A percentile compares a stretch with the other conserved stretches of the same genome.
phyloP scores from a whole-genome alignment of 2,888 invertebrate species.

The Pseudococcus longispinus region DNA sequence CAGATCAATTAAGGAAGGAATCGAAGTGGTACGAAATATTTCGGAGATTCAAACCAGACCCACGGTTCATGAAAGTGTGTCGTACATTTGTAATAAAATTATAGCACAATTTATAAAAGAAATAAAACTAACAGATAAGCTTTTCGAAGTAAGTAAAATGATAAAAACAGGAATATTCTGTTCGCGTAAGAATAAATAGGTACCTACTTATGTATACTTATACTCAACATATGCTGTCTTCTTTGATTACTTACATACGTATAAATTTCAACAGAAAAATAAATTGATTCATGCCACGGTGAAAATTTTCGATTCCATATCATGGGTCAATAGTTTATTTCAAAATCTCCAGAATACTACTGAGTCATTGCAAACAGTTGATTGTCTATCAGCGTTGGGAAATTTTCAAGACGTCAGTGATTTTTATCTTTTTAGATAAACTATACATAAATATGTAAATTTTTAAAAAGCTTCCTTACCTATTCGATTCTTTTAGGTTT shows the following conservation, averaged over 20 bases:
- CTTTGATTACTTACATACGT: not conserved
- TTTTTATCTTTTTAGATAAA: not conserved
- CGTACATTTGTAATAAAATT: conserved; percentile 49
- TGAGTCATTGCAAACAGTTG: not conserved
- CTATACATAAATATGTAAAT: not conserved
- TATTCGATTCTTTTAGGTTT: conserved; percentile 9
- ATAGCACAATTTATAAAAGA: conserved; percentile 31
- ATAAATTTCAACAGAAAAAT: not conserved
- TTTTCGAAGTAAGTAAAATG: conserved; percentile 27
- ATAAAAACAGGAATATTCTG: not conserved
- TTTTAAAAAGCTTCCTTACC: not conserved
- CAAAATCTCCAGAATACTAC: not conserved
- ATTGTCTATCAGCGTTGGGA: not conserved
- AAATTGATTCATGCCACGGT: not conserved
- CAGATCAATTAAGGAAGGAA: conserved; percentile 36
- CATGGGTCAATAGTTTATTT: not conserved
- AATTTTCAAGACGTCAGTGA: not conserved
- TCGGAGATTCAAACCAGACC: conserved; percentile 36
- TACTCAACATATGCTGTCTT: no score
- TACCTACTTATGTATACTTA: no score
- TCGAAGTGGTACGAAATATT: conserved; percentile 34
- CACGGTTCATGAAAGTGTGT: conserved; percentile 43
- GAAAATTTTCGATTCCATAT: conserved; percentile 6
- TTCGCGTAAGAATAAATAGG: not conserved
- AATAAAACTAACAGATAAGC: conserved; percentile 36